Evolutionary conservation across 2,888 invertebrate genomes (phyloP).

Genomic region (Phrixothrix hirtus): DNA sequence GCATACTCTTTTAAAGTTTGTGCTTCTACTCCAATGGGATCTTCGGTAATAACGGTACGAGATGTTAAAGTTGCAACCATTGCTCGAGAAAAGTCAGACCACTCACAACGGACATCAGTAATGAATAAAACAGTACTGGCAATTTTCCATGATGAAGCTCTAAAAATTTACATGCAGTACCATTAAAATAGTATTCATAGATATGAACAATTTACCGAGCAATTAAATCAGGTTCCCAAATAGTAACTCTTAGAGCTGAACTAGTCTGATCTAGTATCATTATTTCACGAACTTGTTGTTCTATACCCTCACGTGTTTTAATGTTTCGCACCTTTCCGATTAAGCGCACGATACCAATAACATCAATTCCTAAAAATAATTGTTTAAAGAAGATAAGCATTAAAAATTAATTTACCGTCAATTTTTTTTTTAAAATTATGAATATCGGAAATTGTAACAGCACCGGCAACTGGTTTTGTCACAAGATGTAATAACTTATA

Average conservation of each 20-base stretch:
- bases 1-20: slow-evolving; percentile 55
- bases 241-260: slow-evolving; percentile 62
- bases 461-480: slow-evolving; percentile 65
- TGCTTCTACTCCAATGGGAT: slow-evolving; percentile 70
- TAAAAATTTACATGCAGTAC: slow-evolving; percentile 37
- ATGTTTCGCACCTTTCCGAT: slow-evolving; percentile 44
- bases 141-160: slow-evolving; percentile 70
- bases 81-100: slow-evolving; percentile 60
- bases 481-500: slow-evolving; percentile 65
- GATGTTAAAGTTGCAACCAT: slow-evolving; percentile 58
- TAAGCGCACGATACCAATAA: slow-evolving; percentile 8
- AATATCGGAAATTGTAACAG: slow-evolving; percentile 61
- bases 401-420: no score
- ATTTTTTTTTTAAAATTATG: slow-evolving; percentile 41
- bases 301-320: slow-evolving; percentile 63
- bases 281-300: slow-evolving; percentile 65
- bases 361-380: slow-evolving; percentile 9
- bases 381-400: no score
- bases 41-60: slow-evolving; percentile 71
- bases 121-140: slow-evolving; percentile 71
- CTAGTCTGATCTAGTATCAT: slow-evolving; percentile 68
- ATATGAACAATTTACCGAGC: slow-evolving; percentile 56
- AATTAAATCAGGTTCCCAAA: slow-evolving; percentile 75
- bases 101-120: slow-evolving; percentile 68
- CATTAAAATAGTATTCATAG: background rate